Evolutionary conservation across 92 coral and sea anemone species (phyloP).

Genomic region (Ricordea florida): DNA sequence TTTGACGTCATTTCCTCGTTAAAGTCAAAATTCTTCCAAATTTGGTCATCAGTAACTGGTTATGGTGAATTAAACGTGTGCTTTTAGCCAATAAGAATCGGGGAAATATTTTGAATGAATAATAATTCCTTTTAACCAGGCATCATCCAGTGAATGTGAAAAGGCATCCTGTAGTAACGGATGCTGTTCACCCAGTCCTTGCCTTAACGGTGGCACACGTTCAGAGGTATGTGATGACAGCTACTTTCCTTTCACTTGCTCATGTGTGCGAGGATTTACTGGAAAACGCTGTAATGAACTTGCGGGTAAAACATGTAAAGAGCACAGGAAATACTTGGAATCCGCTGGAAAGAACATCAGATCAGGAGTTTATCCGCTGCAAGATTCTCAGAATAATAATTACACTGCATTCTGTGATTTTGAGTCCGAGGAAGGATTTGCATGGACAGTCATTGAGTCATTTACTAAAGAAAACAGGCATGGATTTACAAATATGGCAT

Average conservation of each 20-base stretch:
- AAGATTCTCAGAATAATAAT: neutral
- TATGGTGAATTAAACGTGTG: too few species aligned
- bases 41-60: too few species aligned
- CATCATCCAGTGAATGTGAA: too few species aligned
- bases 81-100: too few species aligned
- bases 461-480: slow-evolving; percentile 7
- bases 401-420: slow-evolving; percentile 30
- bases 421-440: slow-evolving; percentile 27
- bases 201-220: slow-evolving; percentile 52
- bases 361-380: slow-evolving; percentile 17
- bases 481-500: slow-evolving; percentile 5
- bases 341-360: neutral
- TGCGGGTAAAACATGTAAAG: neutral
- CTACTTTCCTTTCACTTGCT: slow-evolving; percentile 44
- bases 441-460: slow-evolving; percentile 61
- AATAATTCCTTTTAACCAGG: too few species aligned
- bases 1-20: too few species aligned
- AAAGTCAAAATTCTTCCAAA: too few species aligned
- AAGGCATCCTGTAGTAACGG: slow-evolving; percentile 31
- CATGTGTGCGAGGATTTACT: slow-evolving; percentile 12
- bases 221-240: slow-evolving; percentile 42
- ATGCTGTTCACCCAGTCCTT: slow-evolving; percentile 33
- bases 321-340: too few species aligned
- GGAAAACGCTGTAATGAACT: slow-evolving; percentile 35
- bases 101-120: too few species aligned